Base-by-base conservation (phyloP, 1,140 invertebrate genomes). In the Diabrotica undecimpunctata region DNA sequence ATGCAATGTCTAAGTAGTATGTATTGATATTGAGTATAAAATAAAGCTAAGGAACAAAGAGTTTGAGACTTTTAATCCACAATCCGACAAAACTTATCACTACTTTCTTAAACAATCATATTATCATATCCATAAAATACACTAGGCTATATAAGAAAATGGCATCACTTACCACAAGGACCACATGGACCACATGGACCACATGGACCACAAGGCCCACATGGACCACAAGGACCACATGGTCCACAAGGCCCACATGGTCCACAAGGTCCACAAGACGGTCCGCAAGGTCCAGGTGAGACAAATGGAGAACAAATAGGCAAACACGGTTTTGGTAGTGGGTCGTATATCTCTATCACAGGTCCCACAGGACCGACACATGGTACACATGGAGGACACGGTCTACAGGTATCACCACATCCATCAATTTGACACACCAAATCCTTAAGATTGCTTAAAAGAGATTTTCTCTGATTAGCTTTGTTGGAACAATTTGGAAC, bases 331-430 rank as follows among this genome's bases (percentile, higher is more conserved):
- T 77, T 77, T 54, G 75, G 75, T 69, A 74, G 72, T 12, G 75
- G 75, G 70, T 77, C 75, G 62, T 77, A 77, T 51, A 75, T 77
- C 69, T 77, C 75, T 52, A 77, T 77, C 53, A 77, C 74, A 25
- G 75, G 74, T 37, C 75, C 75, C 7, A 67, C 62, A 36, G 64
- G 63, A 66, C 69, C 69, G 41, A 66, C 67, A 63, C 69, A 66
- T 50, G 69, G 69, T 38, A 35, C 14, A 61, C 66, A 66, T n/a
- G 66, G 54, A 14, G 62, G 46, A 51, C 63, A 68, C 53, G 70
- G 68, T 13, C 67, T 55, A 52, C 72, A 70, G 10, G 67, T 53
- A n/a, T 60, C 64, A 55, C 71, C 72, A 62, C 68, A 71, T 50
- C 70, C 72, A 52, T 75, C 75, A 36, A 77, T 73, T 50, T 76